Evolutionary conservation across 2,113 vertebrate species (phyloP), one percentile per base, ranked within the genome.

Genomic region (Haemorhous mexicanus): DNA sequence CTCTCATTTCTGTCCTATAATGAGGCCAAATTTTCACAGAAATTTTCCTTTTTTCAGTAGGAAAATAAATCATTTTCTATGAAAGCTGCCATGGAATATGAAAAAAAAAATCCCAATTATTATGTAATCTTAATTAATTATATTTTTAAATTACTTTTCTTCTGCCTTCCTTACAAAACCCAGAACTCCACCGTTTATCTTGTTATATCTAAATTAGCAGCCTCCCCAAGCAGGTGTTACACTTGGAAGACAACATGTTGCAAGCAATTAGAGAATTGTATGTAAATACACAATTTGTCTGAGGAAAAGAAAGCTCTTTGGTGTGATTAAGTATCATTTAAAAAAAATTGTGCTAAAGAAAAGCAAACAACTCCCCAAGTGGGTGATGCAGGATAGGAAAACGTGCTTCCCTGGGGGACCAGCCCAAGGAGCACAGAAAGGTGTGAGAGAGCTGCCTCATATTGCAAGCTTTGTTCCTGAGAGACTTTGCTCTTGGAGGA

Each of bases 201-300:
- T 94, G 82, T 94, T 96, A 78, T 61, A 94, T 77, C 92, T 94
- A 94, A 95, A 97, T 96, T 84, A 96, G 89, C 82, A 94, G 67
- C 92, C 89, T 93, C 89, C 86, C 70, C 75, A 92, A 66, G 87
- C 95, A 97, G 97, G 97, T 97, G 97, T 89, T 94, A 46, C 90
- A 91, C 89, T 94, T 95, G 83, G 90, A 96, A 97, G 90, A 80
- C 90, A 96, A 90, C 93, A 83, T 80, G 89, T 90, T 95, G 90
- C 76, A 96, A 96, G 93, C 92, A 97, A 97, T 97, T 97, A 97
- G 94, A 95, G 95, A 95, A 96, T 96, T 97, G 94, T 97, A 81
- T 94, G 96, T 97, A 97, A 97, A 97, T 97, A 97, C 73, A 89
- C 93, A 94, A 97, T 96, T 96, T 96, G 87, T 95, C 91, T 92